A percentile compares a stretch with the other conserved stretches of the same genome.
These are phyloP conservation scores for Chelmon rostratus DNA, from an alignment of 2,797 vertebrate species.

Conservation along the genomic window DNA sequence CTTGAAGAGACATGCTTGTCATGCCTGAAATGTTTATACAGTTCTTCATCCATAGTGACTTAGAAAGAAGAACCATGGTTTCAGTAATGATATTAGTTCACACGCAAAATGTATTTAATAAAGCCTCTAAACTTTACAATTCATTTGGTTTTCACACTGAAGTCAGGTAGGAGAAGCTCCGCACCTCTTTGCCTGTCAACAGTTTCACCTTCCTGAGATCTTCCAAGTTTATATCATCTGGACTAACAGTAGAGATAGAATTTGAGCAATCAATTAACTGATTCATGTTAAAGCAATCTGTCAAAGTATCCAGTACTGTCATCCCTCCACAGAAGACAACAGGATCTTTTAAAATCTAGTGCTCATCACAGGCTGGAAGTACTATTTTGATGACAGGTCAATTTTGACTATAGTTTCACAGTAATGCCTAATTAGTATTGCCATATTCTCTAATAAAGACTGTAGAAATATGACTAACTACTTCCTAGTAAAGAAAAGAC, in stretches of 20 bases:
- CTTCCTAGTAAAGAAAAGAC: background rate
- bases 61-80: background rate
- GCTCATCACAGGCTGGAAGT: background rate
- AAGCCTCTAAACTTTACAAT: background rate
- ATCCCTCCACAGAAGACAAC: background rate
- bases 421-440: background rate
- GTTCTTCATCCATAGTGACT: background rate
- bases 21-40: background rate
- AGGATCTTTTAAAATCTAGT: background rate
- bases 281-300: background rate
- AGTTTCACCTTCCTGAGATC: background rate
- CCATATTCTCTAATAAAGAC: background rate
- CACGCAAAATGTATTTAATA: background rate
- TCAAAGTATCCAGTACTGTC: background rate
- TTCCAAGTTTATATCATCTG: background rate
- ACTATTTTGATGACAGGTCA: background rate
- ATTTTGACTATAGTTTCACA: background rate
- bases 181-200: background rate
- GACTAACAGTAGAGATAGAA: background rate
- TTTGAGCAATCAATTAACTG: background rate
- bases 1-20: constrained; percentile 16
- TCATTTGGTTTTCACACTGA: background rate
- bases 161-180: background rate
- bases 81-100: background rate
- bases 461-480: background rate